Conservation (phyloP, 2,888 invertebrate genomes). For the Brenthis hecate region DNA sequence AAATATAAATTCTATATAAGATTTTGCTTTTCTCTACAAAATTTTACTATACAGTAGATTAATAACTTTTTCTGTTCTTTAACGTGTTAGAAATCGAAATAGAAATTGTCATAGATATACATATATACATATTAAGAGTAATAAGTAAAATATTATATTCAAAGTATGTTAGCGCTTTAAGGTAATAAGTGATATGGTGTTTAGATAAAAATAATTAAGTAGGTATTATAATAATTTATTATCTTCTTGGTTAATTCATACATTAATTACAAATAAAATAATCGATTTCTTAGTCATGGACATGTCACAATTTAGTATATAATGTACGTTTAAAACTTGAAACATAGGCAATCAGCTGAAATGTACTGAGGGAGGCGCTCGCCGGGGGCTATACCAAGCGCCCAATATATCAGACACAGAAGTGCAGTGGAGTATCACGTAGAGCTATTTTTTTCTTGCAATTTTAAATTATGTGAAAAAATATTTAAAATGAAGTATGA, state of each 20-base stretch:
- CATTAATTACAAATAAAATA: constrained; percentile 2
- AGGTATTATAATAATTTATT: neutral
- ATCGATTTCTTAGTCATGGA: constrained; percentile 17
- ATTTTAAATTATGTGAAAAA: too few relatives aligned
- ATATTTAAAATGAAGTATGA: too few relatives aligned
- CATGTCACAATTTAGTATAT: constrained; percentile 10
- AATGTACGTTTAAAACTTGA: constrained; percentile 34
- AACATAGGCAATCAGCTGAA: constrained; percentile 40
- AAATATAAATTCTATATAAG: too few relatives aligned
- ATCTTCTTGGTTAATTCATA: neutral
- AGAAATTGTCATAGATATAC: too few relatives aligned
- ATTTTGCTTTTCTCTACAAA: too few relatives aligned
- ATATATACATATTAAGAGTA: too few relatives aligned
- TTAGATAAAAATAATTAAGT: neutral
- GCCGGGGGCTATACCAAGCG: constrained; percentile 74
- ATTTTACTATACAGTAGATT: too few relatives aligned
- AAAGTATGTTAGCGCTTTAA: too few relatives aligned
- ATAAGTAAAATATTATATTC: too few relatives aligned
- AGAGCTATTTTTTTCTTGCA: neutral
- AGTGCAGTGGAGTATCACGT: constrained; percentile 49
- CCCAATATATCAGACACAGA: constrained; percentile 77
- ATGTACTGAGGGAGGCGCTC: constrained; percentile 49
- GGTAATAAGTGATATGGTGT: too few relatives aligned
- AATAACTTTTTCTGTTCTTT: too few relatives aligned
- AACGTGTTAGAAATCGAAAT: too few relatives aligned